A percentile compares a stretch with the other conserved stretches of the same genome.
These are phyloP conservation scores for Nothocercus nigrocapillus DNA, from an alignment of 2,113 vertebrate species.

Conservation along the genomic window DNA sequence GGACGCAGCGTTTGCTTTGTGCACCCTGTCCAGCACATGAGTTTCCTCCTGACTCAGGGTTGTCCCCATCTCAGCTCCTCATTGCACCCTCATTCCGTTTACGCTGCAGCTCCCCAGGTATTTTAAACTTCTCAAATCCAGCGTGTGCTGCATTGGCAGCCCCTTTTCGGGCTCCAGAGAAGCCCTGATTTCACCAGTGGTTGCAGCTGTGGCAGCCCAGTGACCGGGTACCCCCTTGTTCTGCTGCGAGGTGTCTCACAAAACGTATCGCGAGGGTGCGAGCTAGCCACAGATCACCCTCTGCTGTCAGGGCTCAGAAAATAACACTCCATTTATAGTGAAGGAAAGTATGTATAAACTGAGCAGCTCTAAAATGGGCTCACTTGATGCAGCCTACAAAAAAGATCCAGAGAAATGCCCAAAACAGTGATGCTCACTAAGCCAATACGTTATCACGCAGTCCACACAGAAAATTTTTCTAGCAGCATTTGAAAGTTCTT, in stretches of 20 bases:
- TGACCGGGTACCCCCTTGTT: not conserved
- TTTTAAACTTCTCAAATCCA: not conserved
- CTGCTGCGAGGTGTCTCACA: not conserved
- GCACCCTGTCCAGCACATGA: not conserved
- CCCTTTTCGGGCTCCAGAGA: not conserved
- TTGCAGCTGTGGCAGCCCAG: too few relatives aligned
- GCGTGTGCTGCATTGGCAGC: not conserved
- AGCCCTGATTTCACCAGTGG: not conserved
- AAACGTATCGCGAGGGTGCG: rapidly evolving
- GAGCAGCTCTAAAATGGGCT: not conserved
- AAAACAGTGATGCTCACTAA: not conserved
- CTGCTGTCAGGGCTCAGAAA: not conserved
- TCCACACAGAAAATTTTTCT: not conserved
- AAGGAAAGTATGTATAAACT: not conserved
- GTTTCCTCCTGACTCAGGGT: not conserved
- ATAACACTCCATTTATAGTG: not conserved
- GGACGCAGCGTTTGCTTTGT: too few relatives aligned
- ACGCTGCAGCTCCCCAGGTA: not conserved
- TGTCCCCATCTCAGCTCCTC: not conserved
- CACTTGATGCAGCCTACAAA: not conserved
- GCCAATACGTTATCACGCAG: not conserved
- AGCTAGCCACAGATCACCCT: rapidly evolving
- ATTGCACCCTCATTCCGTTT: not conserved
- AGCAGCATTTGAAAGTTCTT: not conserved
- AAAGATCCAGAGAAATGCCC: not conserved